These are phyloP conservation scores for Neoitamus cyanurus DNA, from an alignment of 2,888 invertebrate species.

Conservation along the genomic window DNA sequence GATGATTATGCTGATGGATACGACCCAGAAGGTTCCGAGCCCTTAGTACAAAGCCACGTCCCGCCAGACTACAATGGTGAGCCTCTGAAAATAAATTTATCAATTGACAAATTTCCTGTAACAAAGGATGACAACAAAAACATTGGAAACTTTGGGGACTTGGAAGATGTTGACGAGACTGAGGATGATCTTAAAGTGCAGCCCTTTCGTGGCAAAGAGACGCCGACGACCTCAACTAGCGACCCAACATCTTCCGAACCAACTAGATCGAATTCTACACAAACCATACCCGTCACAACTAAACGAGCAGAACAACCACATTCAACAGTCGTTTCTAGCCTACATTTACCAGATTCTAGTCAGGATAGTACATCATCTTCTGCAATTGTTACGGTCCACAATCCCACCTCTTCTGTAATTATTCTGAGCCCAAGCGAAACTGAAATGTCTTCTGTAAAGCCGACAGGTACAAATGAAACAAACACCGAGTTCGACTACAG, in stretches of 20 bases:
- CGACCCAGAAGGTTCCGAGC: slow-evolving; percentile 47
- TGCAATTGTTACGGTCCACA: slow-evolving; percentile 3
- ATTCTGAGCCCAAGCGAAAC: slow-evolving; percentile 36
- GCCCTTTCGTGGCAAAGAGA: slow-evolving; percentile 48
- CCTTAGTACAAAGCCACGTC: slow-evolving; percentile 30
- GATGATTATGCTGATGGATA: slow-evolving; percentile 55
- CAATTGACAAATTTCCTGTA: slow-evolving; percentile 61
- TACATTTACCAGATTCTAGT: slow-evolving; percentile 17
- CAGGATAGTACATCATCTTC: background rate
- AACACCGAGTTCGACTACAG: slow-evolving; percentile 1
- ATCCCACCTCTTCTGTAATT: slow-evolving; percentile 25
- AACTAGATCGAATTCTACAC: background rate
- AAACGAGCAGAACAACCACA: background rate
- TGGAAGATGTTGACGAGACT: slow-evolving; percentile 16
- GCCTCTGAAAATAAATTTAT: slow-evolving; percentile 64
- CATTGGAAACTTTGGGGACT: slow-evolving; percentile 31
- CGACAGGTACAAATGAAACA: background rate
- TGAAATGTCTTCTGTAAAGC: background rate
- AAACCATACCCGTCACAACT: background rate
- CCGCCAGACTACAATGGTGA: slow-evolving; percentile 54
- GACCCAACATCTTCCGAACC: slow-evolving; percentile 4
- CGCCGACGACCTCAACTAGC: slow-evolving; percentile 36
- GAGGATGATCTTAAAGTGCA: slow-evolving; percentile 27
- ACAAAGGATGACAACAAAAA: slow-evolving; percentile 49
- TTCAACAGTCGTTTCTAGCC: background rate